Percentiles rank a stretch among this genome's conserved stretches.
phyloP scores from a whole-genome alignment of 2,888 invertebrate genomes.

The Baronia brevicornis region DNA sequence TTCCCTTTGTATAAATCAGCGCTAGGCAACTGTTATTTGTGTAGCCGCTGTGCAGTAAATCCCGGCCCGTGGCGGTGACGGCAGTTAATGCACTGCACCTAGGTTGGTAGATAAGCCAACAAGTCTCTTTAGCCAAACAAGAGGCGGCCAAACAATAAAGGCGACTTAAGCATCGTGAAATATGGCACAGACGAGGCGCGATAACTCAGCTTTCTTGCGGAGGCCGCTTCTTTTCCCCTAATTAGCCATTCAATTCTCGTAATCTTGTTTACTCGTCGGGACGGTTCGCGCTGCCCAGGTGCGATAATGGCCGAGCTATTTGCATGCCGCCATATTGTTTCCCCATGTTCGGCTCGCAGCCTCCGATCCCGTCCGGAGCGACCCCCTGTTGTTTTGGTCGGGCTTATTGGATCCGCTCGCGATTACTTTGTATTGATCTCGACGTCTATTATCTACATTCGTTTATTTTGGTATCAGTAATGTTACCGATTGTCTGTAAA shows the following conservation, averaged over 20 bases:
- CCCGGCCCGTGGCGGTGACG: conserved; percentile 46
- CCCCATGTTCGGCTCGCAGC: conserved; percentile 60
- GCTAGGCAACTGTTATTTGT: conserved; percentile 11
- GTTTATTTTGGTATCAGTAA: conserved; percentile 70
- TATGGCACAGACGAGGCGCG: conserved; percentile 65
- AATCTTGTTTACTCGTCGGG: conserved; percentile 72
- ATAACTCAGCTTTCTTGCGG: conserved; percentile 57
- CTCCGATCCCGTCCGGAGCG: conserved; percentile 54
- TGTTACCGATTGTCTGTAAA: conserved; percentile 55
- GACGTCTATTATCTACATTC: conserved; percentile 72
- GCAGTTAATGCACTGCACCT: conserved; percentile 65
- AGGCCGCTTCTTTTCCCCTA: conserved; percentile 70
- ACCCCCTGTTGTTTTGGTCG: conserved; percentile 68
- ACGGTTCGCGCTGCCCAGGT: conserved; percentile 67
- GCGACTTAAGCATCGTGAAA: conserved; percentile 68
- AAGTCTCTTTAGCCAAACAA: conserved; percentile 68
- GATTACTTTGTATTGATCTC: conserved; percentile 75
- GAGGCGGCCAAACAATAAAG: conserved; percentile 67
- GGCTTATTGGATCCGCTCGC: conserved; percentile 73
- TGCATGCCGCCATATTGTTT: conserved; percentile 76
- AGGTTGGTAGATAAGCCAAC: conserved; percentile 67
- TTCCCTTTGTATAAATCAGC: conserved; percentile 5
- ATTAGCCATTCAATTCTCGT: conserved; percentile 76
- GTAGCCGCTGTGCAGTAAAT: conserved; percentile 47
- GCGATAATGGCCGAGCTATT: conserved; percentile 75